phyloP scores from a whole-genome alignment of 2,888 invertebrate species.

The Neoaliturus tenellus region DNA sequence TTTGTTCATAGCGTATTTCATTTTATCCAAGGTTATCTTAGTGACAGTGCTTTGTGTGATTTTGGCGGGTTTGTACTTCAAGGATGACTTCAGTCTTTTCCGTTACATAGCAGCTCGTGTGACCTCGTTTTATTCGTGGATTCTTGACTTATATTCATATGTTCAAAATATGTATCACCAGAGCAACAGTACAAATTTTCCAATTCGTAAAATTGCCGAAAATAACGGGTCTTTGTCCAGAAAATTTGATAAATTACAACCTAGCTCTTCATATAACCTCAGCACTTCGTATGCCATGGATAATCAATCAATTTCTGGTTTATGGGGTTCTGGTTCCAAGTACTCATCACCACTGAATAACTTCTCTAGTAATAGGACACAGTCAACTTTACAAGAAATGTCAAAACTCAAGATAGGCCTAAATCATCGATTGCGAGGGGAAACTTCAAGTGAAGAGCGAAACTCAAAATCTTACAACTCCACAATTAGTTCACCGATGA shows the following conservation, averaged over 20 bases:
- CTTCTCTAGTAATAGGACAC: not conserved
- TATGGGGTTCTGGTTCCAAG: not conserved
- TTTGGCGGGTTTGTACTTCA: slow-evolving; percentile 47
- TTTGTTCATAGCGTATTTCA: slow-evolving; percentile 21
- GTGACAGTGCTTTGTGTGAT: slow-evolving; percentile 31
- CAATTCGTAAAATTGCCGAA: slow-evolving; percentile 17
- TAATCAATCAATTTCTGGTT: not conserved
- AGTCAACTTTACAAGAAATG: slow-evolving; percentile 1
- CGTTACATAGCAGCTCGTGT: slow-evolving; percentile 51
- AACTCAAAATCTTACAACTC: slow-evolving; percentile 1
- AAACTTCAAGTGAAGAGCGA: not conserved
- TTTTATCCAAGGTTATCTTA: slow-evolving; percentile 11
- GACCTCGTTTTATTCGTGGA: slow-evolving; percentile 51
- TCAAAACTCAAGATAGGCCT: not conserved
- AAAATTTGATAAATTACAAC: not conserved
- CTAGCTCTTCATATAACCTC: slow-evolving; percentile 7
- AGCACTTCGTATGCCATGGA: not conserved
- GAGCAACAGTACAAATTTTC: slow-evolving; percentile 44
- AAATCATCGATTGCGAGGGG: not conserved
- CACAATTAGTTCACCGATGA: not conserved
- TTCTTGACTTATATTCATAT: slow-evolving; percentile 5
- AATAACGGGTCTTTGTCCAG: slow-evolving; percentile 23
- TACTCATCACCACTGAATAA: not conserved
- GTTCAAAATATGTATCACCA: slow-evolving; percentile 50
- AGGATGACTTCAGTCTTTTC: slow-evolving; percentile 50